These are phyloP conservation scores for Dolichallabes microphthalmus DNA, from an alignment of 2,113 vertebrate genomes.

Conservation along the genomic window DNA sequence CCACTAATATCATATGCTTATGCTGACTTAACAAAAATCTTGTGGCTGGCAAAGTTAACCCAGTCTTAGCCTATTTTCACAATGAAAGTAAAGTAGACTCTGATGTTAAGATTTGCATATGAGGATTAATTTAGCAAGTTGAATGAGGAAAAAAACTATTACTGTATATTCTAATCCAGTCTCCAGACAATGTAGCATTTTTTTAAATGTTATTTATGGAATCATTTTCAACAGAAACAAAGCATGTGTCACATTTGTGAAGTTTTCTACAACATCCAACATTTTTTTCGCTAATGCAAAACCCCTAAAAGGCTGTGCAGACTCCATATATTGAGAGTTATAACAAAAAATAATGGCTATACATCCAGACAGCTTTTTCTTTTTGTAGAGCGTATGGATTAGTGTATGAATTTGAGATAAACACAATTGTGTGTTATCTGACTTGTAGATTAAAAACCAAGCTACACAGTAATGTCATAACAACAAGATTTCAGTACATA, in stretches of 20 bases:
- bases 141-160: not conserved
- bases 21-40: not conserved
- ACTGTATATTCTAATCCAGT: not conserved
- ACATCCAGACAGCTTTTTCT: not conserved
- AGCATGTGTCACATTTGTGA: not conserved
- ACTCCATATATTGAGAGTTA: not conserved
- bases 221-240: too few relatives aligned
- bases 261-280: not conserved
- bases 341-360: not conserved
- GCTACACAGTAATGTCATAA: not conserved
- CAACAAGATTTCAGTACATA: not conserved
- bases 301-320: not conserved
- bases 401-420: not conserved
- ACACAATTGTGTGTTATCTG: not conserved
- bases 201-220: too few relatives aligned
- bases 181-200: not conserved
- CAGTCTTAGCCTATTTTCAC: not conserved
- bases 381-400: not conserved
- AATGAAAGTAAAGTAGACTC: not conserved
- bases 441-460: not conserved
- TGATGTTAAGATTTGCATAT: not conserved
- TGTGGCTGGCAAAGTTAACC: not conserved
- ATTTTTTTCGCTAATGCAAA: not conserved
- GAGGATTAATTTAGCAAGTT: not conserved
- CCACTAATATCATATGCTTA: not conserved